Conservation (phyloP, 2,888 invertebrate species). For the Smittia sp. region DNA sequence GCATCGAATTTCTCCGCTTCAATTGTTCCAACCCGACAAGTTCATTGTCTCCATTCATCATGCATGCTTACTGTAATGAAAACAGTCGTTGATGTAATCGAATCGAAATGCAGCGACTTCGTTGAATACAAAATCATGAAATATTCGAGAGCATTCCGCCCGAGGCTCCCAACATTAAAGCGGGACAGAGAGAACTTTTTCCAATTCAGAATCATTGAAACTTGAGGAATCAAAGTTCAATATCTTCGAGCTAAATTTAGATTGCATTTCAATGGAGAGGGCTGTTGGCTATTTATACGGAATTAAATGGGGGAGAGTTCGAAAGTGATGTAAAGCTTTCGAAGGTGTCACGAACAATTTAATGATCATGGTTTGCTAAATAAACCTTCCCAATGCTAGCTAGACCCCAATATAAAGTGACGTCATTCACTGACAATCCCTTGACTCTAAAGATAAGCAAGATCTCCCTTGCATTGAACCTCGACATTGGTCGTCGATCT, state of each 20-base stretch:
- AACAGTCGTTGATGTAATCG: background rate
- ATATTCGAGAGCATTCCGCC: background rate
- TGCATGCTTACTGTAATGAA: constrained; percentile 1
- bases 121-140: background rate
- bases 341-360: too few species aligned
- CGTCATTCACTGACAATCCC: too few species aligned
- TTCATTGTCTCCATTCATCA: constrained; percentile 36
- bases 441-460: too few species aligned
- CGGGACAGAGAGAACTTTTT: background rate
- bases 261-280: constrained; percentile 38
- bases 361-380: too few species aligned
- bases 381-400: too few species aligned
- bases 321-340: too few species aligned
- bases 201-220: background rate
- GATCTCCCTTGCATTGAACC: too few species aligned
- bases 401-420: too few species aligned
- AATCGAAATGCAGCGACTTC: constrained; percentile 16
- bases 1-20: background rate
- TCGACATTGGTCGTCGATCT: background rate
- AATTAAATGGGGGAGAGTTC: too few species aligned
- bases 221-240: background rate
- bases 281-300: background rate
- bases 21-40: constrained; percentile 21
- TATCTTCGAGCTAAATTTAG: constrained; percentile 36
- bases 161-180: background rate